phyloP scores from a whole-genome alignment of 1,140 invertebrate species.

The Gryllus bimaculatus region DNA sequence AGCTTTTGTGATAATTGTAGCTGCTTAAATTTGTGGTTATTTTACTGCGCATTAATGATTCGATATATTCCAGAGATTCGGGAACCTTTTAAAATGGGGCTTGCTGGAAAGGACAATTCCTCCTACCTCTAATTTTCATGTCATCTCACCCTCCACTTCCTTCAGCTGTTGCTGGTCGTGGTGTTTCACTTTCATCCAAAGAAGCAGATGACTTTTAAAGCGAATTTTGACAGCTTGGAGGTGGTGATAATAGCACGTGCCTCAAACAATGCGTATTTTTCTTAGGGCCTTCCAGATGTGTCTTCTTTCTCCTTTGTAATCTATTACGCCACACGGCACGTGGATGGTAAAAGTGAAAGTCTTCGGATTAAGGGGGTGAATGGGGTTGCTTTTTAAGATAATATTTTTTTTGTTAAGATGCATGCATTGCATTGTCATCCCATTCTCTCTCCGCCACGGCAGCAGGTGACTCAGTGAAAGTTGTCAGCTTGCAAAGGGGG shows the following conservation, averaged over 20 bases:
- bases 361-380: neutral
- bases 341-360: neutral
- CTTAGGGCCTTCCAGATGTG: neutral
- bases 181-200: neutral
- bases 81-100: too few species aligned
- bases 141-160: too few species aligned
- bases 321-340: neutral
- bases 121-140: too few species aligned
- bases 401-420: neutral
- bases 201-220: conserved; percentile 1
- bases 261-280: neutral
- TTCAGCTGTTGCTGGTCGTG: too few species aligned
- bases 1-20: too few species aligned
- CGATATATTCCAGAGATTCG: too few species aligned
- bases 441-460: neutral
- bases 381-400: neutral
- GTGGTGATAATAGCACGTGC: neutral
- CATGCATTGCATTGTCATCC: neutral
- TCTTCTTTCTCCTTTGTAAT: neutral
- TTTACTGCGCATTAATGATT: too few species aligned
- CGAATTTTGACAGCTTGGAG: neutral
- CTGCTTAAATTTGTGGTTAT: too few species aligned
- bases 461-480: neutral
- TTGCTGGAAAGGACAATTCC: too few species aligned
- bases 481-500: neutral